Base-by-base conservation (phyloP, 2,888 invertebrate species). In the Pelosia muscerda region DNA sequence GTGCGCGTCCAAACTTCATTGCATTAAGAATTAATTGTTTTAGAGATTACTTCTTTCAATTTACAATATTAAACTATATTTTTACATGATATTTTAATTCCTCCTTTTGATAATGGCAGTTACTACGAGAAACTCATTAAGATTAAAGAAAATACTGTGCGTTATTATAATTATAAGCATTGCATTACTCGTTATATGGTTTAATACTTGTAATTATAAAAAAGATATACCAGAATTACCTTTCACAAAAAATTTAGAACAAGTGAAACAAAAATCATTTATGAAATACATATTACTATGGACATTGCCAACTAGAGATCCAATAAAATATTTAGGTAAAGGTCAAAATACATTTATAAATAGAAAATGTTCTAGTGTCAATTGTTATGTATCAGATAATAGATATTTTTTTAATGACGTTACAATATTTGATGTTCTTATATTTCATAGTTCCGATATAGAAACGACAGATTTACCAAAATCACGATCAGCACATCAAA, bases 211-310 rank as follows among this genome's bases (percentile, higher is more conserved):
- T 62, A n/a, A 22, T 15, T n/a, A 49, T 62, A 49, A 6, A 8
- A 26, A 28, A 54, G 5, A 54, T 4, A 54, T 13, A 62, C 42
- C 13, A 22, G 4, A 62, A 62, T 28, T 62, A 53, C n/a, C 13
- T n/a, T 10, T 26, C n/a, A n/a, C 26, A 26, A 22, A 49, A 0
- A 49, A 49, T n/a, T 13, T 6, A 15, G 26, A 62, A 61, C 19
- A 26, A 13, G n/a, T 31, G 31, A 65, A 11, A n/a, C 19, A 4
- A 5, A 54, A 55, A 13, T 23, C 26, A 19, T 23, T 1, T 23
- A 63, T 87, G 8, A 90, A 88, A 78, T 85, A 89, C 65, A 86
- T 92, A 68, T 74, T 92, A 55, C 77, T 84, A 68, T 92, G 91
- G 92, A 90, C 90, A 3, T 72, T 78, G 2, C 69, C 84, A 11